Base-by-base conservation (phyloP, 92 coral and sea anemone genomes). In the Scolanthus callimorphus region DNA sequence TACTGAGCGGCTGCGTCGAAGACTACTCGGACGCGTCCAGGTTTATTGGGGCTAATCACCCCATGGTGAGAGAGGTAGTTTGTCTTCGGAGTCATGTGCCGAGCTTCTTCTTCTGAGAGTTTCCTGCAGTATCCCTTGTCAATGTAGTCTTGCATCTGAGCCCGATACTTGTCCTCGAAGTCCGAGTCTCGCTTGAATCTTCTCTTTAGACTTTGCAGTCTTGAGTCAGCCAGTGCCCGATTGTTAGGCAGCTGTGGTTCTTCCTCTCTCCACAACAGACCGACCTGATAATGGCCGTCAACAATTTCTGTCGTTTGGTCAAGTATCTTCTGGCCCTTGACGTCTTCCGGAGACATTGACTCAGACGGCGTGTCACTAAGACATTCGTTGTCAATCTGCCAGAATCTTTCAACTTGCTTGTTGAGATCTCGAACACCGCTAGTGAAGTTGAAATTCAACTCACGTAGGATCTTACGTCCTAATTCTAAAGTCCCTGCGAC, bases 21-120 rank as follows among this genome's bases (percentile, higher is more conserved):
- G 17, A 79, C 80, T 10, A 67, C 67, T 43, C 85, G 44, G n/a
- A n/a, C n/a, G 0, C 75, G 30, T 12, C 59, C 50, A 15, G 44
- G 1, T 22, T 65, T 79, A 27, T 79, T 55, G 3, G 45, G 17
- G 2, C 55, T 39, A 12, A 71, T 44, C 3, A 79, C 80, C 9
- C 74, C 61, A 46, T 79, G 75, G 34, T 79, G 85, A 1, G 75
- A 74, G 3, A 79, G 47, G 0, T 12, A 4, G 15, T 27, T 46
- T 21, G 12, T 43, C 11, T 17, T 20, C 0, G 13, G 31, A 34
- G 6, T 15, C 41, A 6, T 15, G 8, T 6, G 8, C 41, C 41
- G 41, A n/a, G n/a, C n/a, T 34, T 34, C 41, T 21, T 30, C 17
- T 4, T 25, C 46, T 3, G 60, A 3, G 11, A 52, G 22, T 55